Evolutionary conservation across 2,888 invertebrate species (phyloP).

Genomic region (Lissonota sp.): DNA sequence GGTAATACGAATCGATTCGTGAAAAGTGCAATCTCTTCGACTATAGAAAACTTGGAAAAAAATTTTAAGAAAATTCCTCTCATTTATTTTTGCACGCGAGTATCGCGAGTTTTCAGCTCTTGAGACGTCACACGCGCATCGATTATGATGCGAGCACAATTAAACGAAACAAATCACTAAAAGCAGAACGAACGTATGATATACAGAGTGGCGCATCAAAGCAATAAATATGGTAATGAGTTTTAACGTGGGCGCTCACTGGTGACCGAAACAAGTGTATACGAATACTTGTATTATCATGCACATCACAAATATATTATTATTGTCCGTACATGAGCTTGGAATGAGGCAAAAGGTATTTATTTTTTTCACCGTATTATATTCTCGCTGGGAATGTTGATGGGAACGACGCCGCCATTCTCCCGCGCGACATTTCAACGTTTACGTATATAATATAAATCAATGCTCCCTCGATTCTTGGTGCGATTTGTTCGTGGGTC

Average conservation of each 20-base stretch:
- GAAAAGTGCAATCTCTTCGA: too few species aligned
- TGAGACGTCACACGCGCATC: background rate
- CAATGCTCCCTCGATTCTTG: constrained; percentile 33
- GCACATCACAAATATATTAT: background rate
- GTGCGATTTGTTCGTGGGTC: background rate
- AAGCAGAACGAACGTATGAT: constrained; percentile 23
- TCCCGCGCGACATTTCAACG: constrained; percentile 41
- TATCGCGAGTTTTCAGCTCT: background rate
- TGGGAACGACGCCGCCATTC: background rate
- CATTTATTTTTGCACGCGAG: background rate
- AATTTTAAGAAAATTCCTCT: background rate
- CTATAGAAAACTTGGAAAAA: too few species aligned
- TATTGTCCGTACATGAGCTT: background rate
- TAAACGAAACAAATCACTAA: background rate
- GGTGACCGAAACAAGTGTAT: constrained; percentile 47
- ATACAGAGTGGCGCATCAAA: constrained; percentile 60
- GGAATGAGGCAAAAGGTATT: background rate
- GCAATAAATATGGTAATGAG: constrained; percentile 74
- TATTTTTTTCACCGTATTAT: background rate
- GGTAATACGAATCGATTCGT: too few species aligned
- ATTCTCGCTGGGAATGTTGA: background rate
- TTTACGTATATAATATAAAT: constrained; percentile 46
- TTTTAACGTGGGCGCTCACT: constrained; percentile 68
- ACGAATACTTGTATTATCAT: constrained; percentile 40
- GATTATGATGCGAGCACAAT: constrained; percentile 17